phyloP scores from a whole-genome alignment of 1,140 invertebrate genomes.

The Tetramorium alpestre region DNA sequence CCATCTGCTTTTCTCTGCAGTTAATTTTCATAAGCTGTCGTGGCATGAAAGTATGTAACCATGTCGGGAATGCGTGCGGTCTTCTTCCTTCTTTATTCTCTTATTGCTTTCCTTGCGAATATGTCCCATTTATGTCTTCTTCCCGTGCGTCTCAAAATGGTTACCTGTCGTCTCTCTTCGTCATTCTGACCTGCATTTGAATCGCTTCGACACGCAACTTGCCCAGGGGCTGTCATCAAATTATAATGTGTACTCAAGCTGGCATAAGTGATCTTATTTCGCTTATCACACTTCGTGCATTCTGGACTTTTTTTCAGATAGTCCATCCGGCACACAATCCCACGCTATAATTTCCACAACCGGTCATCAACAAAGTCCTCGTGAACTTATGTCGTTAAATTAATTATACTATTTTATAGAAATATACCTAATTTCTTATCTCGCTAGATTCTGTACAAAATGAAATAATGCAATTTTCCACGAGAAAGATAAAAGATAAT shows the following conservation, averaged over 20 bases:
- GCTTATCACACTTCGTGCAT: constrained; percentile 21
- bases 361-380: neutral
- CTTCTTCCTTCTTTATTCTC: neutral
- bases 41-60: neutral
- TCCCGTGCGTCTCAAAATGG: constrained; percentile 5
- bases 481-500: neutral
- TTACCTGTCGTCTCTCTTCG: neutral
- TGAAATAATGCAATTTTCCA: neutral
- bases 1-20: neutral
- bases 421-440: constrained; percentile 1
- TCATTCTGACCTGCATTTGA: constrained; percentile 42
- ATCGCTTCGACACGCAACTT: constrained; percentile 40
- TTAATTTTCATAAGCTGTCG: constrained; percentile 27
- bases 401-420: neutral
- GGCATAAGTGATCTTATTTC: constrained; percentile 35
- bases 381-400: neutral
- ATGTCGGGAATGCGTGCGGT: constrained; percentile 21
- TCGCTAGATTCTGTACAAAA: neutral
- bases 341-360: constrained; percentile 24
- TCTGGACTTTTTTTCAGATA: neutral
- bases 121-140: constrained; percentile 42
- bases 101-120: neutral
- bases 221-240: constrained; percentile 37
- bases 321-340: neutral
- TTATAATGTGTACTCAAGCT: constrained; percentile 29